Conservation (phyloP, 2,888 invertebrate species). For the Thera britannica region DNA sequence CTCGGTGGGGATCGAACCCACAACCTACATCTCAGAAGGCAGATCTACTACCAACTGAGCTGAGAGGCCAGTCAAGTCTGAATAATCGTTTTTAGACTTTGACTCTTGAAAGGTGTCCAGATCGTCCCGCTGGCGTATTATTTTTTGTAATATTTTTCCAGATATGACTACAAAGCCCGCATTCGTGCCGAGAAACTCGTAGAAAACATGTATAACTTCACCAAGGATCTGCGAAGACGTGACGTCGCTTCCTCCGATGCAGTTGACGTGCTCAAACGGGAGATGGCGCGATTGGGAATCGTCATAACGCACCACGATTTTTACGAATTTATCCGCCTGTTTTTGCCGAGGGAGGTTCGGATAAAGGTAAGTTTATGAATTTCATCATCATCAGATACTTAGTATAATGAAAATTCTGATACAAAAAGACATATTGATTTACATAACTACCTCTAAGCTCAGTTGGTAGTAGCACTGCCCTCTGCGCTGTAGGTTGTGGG, state of each 20-base stretch:
- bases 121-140: no score
- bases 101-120: no score
- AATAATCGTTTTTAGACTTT: no score
- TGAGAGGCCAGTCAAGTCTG: no score
- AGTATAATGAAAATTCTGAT: no score
- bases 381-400: not conserved
- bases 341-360: slow-evolving; percentile 72
- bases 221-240: slow-evolving; percentile 51
- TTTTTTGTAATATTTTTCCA: slow-evolving; percentile 37
- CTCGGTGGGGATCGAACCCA: no score
- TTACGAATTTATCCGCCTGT: slow-evolving; percentile 71
- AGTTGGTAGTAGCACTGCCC: no score
- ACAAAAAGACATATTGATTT: no score
- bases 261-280: slow-evolving; percentile 60
- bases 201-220: slow-evolving; percentile 62
- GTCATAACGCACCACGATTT: slow-evolving; percentile 73
- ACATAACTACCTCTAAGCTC: no score
- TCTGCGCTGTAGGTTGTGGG: no score
- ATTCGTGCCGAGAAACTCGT: slow-evolving; percentile 71
- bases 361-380: slow-evolving; percentile 57
- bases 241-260: slow-evolving; percentile 50
- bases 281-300: slow-evolving; percentile 67
- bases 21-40: no score
- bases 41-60: no score
- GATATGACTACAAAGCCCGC: slow-evolving; percentile 75